Evolutionary conservation across 1,140 invertebrate genomes (phyloP).

Genomic region (Aricia agestis): DNA sequence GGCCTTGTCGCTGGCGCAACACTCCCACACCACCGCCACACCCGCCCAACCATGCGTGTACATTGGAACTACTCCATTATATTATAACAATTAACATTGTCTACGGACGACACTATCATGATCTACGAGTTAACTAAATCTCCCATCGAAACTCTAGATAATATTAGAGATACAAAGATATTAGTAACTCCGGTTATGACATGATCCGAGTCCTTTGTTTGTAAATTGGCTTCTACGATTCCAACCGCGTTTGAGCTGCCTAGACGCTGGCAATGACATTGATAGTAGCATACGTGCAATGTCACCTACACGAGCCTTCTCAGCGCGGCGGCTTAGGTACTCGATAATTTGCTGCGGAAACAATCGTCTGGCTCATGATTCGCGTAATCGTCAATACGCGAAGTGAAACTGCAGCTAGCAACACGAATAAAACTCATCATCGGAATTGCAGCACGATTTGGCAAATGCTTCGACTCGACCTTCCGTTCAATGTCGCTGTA

Average conservation of each 20-base stretch:
- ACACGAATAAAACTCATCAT: slow-evolving; percentile 10
- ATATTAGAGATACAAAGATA: not conserved
- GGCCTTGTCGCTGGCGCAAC: slow-evolving; percentile 52
- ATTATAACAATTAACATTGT: not conserved
- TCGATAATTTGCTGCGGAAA: slow-evolving; percentile 22
- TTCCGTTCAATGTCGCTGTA: slow-evolving; percentile 55
- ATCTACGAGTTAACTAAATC: not conserved
- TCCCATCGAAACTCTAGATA: not conserved
- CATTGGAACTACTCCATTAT: slow-evolving; percentile 16
- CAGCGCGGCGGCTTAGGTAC: not conserved
- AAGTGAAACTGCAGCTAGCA: slow-evolving; percentile 19
- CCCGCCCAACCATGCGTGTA: slow-evolving; percentile 30
- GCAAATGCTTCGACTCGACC: slow-evolving; percentile 34
- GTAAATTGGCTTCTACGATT: not conserved
- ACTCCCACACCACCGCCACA: slow-evolving; percentile 38
- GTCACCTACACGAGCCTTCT: slow-evolving; percentile 20
- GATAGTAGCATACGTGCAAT: slow-evolving; percentile 26
- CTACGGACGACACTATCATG: not conserved
- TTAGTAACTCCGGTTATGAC: not conserved
- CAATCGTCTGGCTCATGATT: slow-evolving; percentile 14
- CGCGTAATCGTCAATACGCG: not conserved
- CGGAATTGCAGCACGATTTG: slow-evolving; percentile 12
- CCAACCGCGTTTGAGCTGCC: not conserved
- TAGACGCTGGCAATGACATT: slow-evolving; percentile 17
- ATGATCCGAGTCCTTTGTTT: not conserved